phyloP scores from a whole-genome alignment of 2,888 invertebrate species.

The Netelia fuscicornis region DNA sequence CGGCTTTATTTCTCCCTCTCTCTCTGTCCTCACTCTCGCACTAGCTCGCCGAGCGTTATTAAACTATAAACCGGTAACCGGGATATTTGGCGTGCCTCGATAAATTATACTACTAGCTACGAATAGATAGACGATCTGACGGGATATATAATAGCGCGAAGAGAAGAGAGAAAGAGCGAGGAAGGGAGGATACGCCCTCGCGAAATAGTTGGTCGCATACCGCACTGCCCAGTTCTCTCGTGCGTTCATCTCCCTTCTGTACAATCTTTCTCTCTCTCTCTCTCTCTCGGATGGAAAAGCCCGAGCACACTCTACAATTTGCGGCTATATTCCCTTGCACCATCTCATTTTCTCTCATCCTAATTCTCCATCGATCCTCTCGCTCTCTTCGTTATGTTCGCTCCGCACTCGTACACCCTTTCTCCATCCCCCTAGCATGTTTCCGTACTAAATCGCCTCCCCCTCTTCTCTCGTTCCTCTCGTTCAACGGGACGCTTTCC shows the following conservation, averaged over 20 bases:
- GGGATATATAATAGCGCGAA: slow-evolving; percentile 29
- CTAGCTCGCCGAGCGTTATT: slow-evolving; percentile 73
- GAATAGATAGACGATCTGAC: slow-evolving; percentile 67
- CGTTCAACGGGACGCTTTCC: slow-evolving; percentile 44
- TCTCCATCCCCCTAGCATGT: slow-evolving; percentile 29
- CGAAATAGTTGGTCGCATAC: slow-evolving; percentile 78
- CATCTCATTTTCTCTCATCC: slow-evolving; percentile 67
- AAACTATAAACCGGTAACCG: slow-evolving; percentile 77
- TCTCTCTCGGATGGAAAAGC: background rate
- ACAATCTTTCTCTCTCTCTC: slow-evolving; percentile 41
- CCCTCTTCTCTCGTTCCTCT: slow-evolving; percentile 21
- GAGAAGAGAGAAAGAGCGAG: slow-evolving; percentile 55
- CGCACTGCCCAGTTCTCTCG: slow-evolving; percentile 64
- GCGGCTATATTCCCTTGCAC: slow-evolving; percentile 36
- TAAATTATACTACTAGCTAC: slow-evolving; percentile 77
- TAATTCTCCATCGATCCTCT: slow-evolving; percentile 41
- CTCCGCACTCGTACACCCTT: slow-evolving; percentile 15
- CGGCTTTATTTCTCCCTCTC: slow-evolving; percentile 67
- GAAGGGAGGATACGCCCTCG: slow-evolving; percentile 71
- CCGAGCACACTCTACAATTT: slow-evolving; percentile 36
- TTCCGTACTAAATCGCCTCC: slow-evolving; percentile 30
- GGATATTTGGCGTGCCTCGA: slow-evolving; percentile 78
- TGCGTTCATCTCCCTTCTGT: slow-evolving; percentile 41
- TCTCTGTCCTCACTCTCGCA: slow-evolving; percentile 5
- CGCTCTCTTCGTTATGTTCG: slow-evolving; percentile 30